Base-by-base conservation (phyloP, 1,140 invertebrate species). In the Telenomus remus region DNA sequence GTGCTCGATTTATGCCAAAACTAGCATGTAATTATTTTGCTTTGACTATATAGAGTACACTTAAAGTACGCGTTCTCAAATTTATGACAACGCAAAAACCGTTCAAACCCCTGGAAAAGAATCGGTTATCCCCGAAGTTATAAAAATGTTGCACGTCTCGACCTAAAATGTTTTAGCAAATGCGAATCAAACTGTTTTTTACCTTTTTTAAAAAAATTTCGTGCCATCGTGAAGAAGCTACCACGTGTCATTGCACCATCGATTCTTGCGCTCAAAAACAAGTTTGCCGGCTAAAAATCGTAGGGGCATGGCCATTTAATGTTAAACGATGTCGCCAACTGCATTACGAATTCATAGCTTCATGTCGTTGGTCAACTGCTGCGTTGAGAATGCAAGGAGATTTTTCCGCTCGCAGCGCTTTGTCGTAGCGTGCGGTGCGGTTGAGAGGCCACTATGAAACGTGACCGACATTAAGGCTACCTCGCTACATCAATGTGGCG, bases 401-500 rank as follows among this genome's bases (percentile, higher is more conserved):
- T 79, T 80, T 79, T 81, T 59, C 72, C 55, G 61, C 44, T 57
- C 42, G 64, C 35, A 59, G 43, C 72, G 66, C 75, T 76, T 78
- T 80, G 77, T 76, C 76, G 71, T 69, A 74, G 65, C 71, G 56
- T 71, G 48, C 37, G 70, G 42, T 60, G 63, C 42, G 56, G 73
- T 51, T 64, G 69, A 80, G 68, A 50, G 53, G 71, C 66, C 47
- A 69, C 68, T 81, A 76, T 81, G 78, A 82, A 78, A 83, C 79
- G 81, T 83, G 80, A 83, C 81, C 81, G 76, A 81, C 80, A 81
- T 82, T 79, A 82, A 81, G 50, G 71, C 73, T 57, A 16, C 71
- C 61, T 71, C 65, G 71, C 59, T 76, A 79, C 75, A 80, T 78
- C 63, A 69, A 72, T 51, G 68, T 53, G 46, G 71, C 71, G 72